phyloP scores from a whole-genome alignment of 2,797 vertebrate genomes.

The Bryconaethiops microstoma region DNA sequence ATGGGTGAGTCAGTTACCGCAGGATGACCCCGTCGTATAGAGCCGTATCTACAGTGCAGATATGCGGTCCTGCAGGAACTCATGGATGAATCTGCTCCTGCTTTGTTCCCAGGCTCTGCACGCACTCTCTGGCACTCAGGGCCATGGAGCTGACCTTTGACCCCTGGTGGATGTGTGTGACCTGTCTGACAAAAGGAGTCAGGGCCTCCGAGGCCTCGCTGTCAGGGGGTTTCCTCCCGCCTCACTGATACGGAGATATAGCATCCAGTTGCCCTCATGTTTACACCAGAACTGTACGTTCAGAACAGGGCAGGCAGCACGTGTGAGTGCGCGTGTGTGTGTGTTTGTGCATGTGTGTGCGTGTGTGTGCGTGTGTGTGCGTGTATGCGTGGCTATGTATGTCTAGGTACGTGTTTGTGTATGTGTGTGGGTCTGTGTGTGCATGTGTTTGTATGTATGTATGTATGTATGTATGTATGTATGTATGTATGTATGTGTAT shows the following conservation, averaged over 20 bases:
- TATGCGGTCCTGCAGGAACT: background rate
- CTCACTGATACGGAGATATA: background rate
- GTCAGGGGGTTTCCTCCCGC: conserved; percentile 1
- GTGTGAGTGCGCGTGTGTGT: too few relatives aligned
- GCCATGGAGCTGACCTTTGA: background rate
- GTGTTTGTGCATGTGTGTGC: too few relatives aligned
- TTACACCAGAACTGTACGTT: background rate
- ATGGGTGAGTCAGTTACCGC: background rate
- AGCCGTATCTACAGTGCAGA: background rate
- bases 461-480: too few relatives aligned
- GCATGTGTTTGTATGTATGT: too few relatives aligned
- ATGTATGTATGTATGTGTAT: too few relatives aligned
- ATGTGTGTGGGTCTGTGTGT: too few relatives aligned
- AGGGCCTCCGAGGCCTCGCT: background rate
- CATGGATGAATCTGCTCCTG: background rate
- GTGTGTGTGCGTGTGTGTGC: too few relatives aligned
- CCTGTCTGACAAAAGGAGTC: conserved; percentile 9
- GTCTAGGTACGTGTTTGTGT: too few relatives aligned
- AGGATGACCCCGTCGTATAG: background rate
- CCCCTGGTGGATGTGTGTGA: background rate
- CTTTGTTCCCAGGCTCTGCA: background rate
- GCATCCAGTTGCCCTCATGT: background rate
- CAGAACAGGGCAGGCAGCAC: too few relatives aligned
- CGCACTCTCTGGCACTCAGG: background rate
- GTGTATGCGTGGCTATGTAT: too few relatives aligned